Evolutionary conservation across 2,888 invertebrate genomes (phyloP), one percentile per base, ranked within the genome.

Genomic region (Scelioninae gen. 1): DNA sequence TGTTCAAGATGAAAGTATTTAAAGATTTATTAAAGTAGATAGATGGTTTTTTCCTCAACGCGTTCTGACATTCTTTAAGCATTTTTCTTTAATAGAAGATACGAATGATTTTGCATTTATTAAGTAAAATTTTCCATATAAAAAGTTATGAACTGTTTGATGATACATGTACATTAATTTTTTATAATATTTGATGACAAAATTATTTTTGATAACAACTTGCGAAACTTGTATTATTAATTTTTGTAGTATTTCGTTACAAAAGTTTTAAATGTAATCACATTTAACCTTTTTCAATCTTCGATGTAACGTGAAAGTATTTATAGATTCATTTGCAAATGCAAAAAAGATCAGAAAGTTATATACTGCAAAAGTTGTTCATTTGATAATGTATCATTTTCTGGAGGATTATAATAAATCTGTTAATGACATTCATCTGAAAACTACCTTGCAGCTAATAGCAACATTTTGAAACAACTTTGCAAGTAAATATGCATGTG

Each of bases 21-120:
- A 29, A 43, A 29, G 43, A 40, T 60, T 29, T 45, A 29, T 60
- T 60, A 60, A 60, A 60, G 60, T 29, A 45, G 60, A 60, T 60
- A 23, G 60, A 45, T 29, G 34, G n/a, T n/a, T 29, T 45, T 60
- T 60, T 40, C 38, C 38, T 23, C 8, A 51, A 51, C 29, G 32
- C 11, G 5, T 1, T 53, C n/a, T 23, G 2, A 10, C 23, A 4
- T 8, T 49, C 23, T 49, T 49, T 49, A 49, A 49, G 23, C n/a
- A 53, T 16, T 32, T 31, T 7, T n/a, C 8, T n/a, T n/a, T 10
- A 31, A 53, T 31, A n/a, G n/a, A 32, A 11, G 9, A 16, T 16
- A 16, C 7, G 8, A n/a, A 13, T 1, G 13, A 13, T 13, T 32
- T 45, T 13, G 4, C 4, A 45, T 13, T 45, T 45, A 15, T 10